phyloP scores from a whole-genome alignment of 2,113 vertebrate species.

The Hymenochirus boettgeri region DNA sequence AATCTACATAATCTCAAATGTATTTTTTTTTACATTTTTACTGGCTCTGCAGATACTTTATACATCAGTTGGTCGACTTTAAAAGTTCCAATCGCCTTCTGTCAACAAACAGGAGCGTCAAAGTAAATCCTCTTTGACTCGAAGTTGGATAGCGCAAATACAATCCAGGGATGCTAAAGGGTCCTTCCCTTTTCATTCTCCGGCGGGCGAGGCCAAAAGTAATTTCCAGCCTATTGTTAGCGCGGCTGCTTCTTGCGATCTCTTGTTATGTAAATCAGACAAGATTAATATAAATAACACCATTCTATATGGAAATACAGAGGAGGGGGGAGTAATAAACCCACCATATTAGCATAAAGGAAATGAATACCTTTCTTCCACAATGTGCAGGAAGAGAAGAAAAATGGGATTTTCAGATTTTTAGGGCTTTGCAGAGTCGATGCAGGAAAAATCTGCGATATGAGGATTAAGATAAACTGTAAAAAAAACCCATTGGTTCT shows the following conservation, averaged over 20 bases:
- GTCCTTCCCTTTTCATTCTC: neutral
- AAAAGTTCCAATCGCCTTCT: conserved; percentile 2
- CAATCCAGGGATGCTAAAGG: neutral
- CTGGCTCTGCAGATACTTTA: too few relatives aligned
- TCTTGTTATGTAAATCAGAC: conserved; percentile 30
- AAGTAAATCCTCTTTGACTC: conserved; percentile 9
- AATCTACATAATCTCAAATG: too few relatives aligned
- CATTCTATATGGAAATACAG: neutral
- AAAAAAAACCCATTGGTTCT: too few relatives aligned
- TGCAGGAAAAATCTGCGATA: neutral
- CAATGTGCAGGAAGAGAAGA: neutral
- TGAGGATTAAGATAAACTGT: conserved; percentile 12
- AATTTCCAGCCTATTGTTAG: conserved; percentile 3
- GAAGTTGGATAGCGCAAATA: too few relatives aligned
- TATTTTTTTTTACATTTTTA: too few relatives aligned
- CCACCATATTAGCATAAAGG: neutral
- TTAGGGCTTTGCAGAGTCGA: conserved; percentile 4
- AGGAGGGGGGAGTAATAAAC: neutral
- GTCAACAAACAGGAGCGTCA: neutral
- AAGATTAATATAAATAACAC: conserved; percentile 1
- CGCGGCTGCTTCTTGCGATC: neutral
- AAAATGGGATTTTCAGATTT: conserved; percentile 7
- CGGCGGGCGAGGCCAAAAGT: neutral
- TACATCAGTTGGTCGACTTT: too few relatives aligned
- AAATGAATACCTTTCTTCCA: conserved; percentile 7